Evolutionary conservation across 2,113 vertebrate species (phyloP).

Genomic region (Rhipidura dahli): DNA sequence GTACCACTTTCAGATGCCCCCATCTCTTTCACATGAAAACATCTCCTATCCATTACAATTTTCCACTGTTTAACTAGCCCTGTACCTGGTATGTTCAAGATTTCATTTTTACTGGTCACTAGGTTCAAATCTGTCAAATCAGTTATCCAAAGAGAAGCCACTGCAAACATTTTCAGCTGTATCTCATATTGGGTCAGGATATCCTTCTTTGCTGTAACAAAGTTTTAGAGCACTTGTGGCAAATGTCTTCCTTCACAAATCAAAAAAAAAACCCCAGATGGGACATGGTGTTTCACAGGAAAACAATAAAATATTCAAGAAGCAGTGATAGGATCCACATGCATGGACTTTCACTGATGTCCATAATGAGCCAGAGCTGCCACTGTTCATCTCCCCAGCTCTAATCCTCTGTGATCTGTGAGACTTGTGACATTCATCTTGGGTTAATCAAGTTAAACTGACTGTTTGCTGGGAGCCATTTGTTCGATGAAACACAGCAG

Average conservation of each 20-base stretch:
- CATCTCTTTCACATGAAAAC: background rate
- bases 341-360: background rate
- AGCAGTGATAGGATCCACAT: background rate
- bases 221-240: background rate
- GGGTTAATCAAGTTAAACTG: conserved; percentile 61
- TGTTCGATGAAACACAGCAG: conserved; percentile 54
- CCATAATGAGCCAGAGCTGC: background rate
- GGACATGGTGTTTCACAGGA: background rate
- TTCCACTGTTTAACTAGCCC: background rate
- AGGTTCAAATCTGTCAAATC: background rate
- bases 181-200: background rate
- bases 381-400: background rate
- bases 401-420: conserved; percentile 30
- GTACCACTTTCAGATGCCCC: background rate
- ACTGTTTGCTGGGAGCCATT: conserved; percentile 43
- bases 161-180: background rate
- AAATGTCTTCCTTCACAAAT: background rate
- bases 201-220: background rate
- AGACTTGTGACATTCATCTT: conserved; percentile 39
- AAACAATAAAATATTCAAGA: background rate
- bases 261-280: accelerated
- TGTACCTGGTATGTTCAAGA: background rate
- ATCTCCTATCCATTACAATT: background rate
- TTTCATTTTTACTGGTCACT: background rate
- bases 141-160: background rate